Evolutionary conservation across 2,797 vertebrate species (phyloP).

Genomic region (Taeniopygia guttata): DNA sequence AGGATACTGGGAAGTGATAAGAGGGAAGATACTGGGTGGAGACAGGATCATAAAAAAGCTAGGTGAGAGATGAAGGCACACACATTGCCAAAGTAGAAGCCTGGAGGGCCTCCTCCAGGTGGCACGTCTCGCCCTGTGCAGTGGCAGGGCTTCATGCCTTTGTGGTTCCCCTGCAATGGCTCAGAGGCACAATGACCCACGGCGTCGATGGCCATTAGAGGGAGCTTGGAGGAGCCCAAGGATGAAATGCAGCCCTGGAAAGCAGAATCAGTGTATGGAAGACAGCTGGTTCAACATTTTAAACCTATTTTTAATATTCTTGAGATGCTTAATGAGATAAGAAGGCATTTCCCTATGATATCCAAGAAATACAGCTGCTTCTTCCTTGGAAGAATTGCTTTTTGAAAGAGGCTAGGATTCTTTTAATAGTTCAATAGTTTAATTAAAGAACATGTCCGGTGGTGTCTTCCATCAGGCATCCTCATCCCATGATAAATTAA

Average conservation of each 20-base stretch:
- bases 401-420: background rate
- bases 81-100: background rate
- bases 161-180: accelerated
- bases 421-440: background rate
- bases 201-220: background rate
- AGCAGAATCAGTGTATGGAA: background rate
- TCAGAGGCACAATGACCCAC: background rate
- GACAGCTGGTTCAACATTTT: background rate
- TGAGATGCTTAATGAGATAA: background rate
- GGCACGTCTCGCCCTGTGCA: background rate
- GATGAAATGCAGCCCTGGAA: background rate
- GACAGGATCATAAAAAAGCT: background rate
- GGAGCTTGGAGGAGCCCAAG: background rate
- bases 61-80: background rate
- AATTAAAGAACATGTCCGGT: background rate
- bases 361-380: background rate
- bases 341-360: background rate
- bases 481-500: background rate
- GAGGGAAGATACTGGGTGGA: background rate
- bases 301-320: background rate
- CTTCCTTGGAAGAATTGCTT: background rate
- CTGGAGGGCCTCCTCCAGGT: background rate
- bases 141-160: accelerated
- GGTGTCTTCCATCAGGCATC: background rate
- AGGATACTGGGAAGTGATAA: background rate